Percentiles rank a stretch among this genome's conserved stretches.
Conservation (phyloP, 2,888 invertebrate genomes). For the Fragum fragum region DNA sequence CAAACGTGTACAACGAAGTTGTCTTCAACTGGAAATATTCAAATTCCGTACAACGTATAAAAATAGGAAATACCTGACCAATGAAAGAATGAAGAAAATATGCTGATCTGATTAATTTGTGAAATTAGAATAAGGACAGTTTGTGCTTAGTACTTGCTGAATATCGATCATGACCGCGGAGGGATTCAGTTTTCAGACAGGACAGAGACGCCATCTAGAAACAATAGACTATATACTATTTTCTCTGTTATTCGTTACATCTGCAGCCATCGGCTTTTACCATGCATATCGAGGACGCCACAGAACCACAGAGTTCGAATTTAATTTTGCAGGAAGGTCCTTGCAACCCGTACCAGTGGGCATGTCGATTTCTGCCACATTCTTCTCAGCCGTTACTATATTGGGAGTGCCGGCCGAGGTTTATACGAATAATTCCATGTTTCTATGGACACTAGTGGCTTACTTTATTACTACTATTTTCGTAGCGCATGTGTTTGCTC, state of each 20-base stretch:
- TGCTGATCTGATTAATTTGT: too few species aligned
- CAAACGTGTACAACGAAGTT: too few species aligned
- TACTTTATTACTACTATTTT: conserved; percentile 73
- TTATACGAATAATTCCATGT: conserved; percentile 60
- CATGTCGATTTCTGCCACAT: conserved; percentile 81
- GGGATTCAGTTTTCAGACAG: conserved; percentile 18
- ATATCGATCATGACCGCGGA: not conserved
- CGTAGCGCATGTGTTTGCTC: conserved; percentile 42
- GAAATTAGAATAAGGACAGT: too few species aligned
- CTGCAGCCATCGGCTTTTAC: conserved; percentile 73
- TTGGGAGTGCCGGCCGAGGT: conserved; percentile 68
- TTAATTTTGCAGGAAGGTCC: conserved; percentile 81
- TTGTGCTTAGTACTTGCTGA: too few species aligned
- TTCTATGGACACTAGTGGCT: conserved; percentile 39
- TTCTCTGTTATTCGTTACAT: conserved; percentile 31
- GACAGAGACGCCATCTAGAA: not conserved
- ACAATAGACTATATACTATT: conserved; percentile 56
- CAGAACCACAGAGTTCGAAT: conserved; percentile 87
- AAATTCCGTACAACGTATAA: too few species aligned
- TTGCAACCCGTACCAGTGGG: conserved; percentile 83
- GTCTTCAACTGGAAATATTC: too few species aligned
- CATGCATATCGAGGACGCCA: conserved; percentile 88
- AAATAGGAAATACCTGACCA: too few species aligned
- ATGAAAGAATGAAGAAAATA: too few species aligned
- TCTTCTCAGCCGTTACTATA: conserved; percentile 62